These are phyloP conservation scores for Neoscelio sp. DNA, from an alignment of 2,888 invertebrate genomes.

Conservation along the genomic window DNA sequence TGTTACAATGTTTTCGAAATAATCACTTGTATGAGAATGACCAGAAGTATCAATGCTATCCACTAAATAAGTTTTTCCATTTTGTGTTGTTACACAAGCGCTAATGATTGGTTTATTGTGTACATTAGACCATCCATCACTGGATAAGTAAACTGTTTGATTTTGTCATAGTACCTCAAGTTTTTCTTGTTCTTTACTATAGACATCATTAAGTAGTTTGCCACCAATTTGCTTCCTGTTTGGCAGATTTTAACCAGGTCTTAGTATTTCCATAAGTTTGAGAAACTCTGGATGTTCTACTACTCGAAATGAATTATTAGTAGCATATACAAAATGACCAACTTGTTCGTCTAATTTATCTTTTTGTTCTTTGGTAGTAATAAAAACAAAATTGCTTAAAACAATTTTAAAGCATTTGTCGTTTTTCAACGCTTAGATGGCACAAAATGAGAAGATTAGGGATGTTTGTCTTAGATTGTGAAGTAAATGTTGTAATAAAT, in stretches of 20 bases:
- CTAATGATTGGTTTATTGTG: conserved; percentile 22
- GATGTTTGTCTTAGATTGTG: too few relatives aligned
- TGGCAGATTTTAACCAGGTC: conserved; percentile 35
- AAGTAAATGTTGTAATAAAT: too few relatives aligned
- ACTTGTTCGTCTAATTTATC: conserved; percentile 32
- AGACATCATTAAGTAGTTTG: conserved; percentile 18
- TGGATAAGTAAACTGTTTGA: conserved; percentile 22
- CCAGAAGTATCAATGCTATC: conserved; percentile 34
- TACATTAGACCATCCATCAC: conserved; percentile 35
- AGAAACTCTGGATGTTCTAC: conserved; percentile 35
- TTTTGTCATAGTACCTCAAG: neutral
- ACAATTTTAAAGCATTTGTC: too few relatives aligned
- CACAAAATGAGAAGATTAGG: too few relatives aligned
- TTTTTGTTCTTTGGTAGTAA: conserved; percentile 6
- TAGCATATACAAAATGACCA: conserved; percentile 25
- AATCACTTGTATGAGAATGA: neutral
- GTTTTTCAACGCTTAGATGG: too few relatives aligned
- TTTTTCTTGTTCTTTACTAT: conserved; percentile 12
- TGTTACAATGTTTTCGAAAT: neutral
- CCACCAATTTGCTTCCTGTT: conserved; percentile 24
- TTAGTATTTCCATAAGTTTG: conserved; percentile 17
- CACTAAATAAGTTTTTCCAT: conserved; percentile 17
- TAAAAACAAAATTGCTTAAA: neutral
- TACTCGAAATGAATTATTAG: conserved; percentile 18
- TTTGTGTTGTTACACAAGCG: conserved; percentile 17